Base-by-base conservation (phyloP, 2,797 vertebrate species). In the Zenarchopterus dispar region DNA sequence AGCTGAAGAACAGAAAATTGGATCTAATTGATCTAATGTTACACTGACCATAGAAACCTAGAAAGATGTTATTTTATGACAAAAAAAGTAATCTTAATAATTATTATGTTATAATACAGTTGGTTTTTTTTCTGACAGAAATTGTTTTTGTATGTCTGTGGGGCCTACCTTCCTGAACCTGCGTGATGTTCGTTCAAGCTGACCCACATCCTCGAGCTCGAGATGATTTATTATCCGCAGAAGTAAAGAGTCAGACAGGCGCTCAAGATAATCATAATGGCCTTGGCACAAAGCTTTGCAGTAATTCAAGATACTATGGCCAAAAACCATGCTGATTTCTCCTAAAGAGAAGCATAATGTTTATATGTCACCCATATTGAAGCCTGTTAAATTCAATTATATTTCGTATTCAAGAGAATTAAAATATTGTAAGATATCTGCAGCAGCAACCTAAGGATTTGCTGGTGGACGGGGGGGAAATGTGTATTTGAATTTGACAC, bases 131-230 rank as follows among this genome's bases (percentile, higher is more conserved):
- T 11, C 8, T 10, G 33, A 36, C 10, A 36, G 8, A 2, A 11
- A 9, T 36, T 62, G 28, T 62, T 16, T 62, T 47, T 39, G 0
- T 47, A 26, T 36, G 10, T 61, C 23, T 69, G 10, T 24, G 24
- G 24, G 57, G 59, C 87, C 90, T 89, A 95, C 92, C 93, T 89
- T 86, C 77, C 84, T 82, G 77, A 94, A 94, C 78, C 67, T 92
- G 51, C 0, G 74, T 51, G 95, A 96, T 5, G 93, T 94, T 75
- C 84, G 87, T 75, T 89, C 92, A 51, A 97, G 91, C 19, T 87
- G 92, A 67, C 88, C 80, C 70, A 94, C 86, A 50, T 96, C 95
- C 82, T 97, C 93, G 21, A 96, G 91, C 53, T 95, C 92, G 70
- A 97, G 92, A 70, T 92, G 89, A 80, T 85, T 92, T 78, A 96